Evolutionary conservation across 2,797 vertebrate species (phyloP).

Genomic region (Anguilla obscura): DNA sequence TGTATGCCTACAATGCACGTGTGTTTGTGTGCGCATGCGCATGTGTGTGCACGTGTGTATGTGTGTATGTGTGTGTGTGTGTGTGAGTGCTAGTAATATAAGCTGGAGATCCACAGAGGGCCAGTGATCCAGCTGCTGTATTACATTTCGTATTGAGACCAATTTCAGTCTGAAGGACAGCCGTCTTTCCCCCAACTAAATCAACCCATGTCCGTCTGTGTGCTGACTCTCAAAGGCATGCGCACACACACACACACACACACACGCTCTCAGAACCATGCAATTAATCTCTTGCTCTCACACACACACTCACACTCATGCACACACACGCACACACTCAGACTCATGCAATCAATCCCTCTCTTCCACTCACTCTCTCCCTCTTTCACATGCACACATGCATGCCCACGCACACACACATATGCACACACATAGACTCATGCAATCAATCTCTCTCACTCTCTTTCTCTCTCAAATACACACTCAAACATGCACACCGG

Average conservation of each 20-base stretch:
- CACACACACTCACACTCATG: conserved; percentile 35
- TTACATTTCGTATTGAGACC: conserved; percentile 78
- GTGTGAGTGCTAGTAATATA: conserved; percentile 55
- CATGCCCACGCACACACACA: neutral
- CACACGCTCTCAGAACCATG: conserved; percentile 36
- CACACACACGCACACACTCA: conserved; percentile 31
- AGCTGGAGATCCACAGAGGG: conserved; percentile 66
- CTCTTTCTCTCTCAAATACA: neutral
- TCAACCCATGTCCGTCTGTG: conserved; percentile 62
- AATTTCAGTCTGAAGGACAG: conserved; percentile 76
- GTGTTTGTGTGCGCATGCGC: conserved; percentile 10
- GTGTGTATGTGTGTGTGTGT: conserved; percentile 32
- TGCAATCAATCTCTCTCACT: conserved; percentile 34
- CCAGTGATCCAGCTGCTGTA: conserved; percentile 67
- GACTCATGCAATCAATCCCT: conserved; percentile 35
- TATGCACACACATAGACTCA: conserved; percentile 11
- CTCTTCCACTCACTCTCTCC: conserved; percentile 20
- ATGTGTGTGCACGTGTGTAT: conserved; percentile 1
- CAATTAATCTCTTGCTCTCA: neutral
- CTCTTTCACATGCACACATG: neutral
- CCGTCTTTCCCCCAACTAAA: conserved; percentile 73
- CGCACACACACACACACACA: conserved; percentile 34
- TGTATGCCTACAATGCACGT: neutral
- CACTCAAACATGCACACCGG: neutral
- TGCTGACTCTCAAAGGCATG: conserved; percentile 47